Evolutionary conservation across 2,888 invertebrate genomes (phyloP).

Genomic region (Drosophila paramelanica): DNA sequence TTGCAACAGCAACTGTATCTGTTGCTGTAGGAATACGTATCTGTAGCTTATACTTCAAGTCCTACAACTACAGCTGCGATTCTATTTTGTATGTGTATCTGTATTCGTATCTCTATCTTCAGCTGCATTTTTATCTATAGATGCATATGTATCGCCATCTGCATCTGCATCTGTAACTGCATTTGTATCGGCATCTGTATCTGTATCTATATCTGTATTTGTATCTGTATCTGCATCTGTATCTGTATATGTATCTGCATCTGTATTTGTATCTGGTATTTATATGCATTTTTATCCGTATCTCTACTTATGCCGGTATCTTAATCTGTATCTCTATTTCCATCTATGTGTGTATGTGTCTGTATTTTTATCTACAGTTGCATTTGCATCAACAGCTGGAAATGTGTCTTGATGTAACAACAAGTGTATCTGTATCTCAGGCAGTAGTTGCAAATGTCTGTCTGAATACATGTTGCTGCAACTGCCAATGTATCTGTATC

Average conservation of each 20-base stretch:
- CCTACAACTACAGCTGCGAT: too few species aligned
- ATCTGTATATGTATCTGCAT: neutral
- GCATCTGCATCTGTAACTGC: neutral
- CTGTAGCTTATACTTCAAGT: neutral
- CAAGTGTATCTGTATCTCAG: neutral
- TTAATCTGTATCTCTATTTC: neutral
- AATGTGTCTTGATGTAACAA: neutral
- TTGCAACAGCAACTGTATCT: conserved; percentile 2
- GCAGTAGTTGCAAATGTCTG: neutral
- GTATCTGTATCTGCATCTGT: neutral
- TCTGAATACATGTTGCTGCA: neutral
- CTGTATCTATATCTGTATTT: conserved; percentile 2
- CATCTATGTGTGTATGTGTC: neutral
- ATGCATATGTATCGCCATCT: neutral
- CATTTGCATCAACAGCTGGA: neutral
- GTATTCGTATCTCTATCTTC: neutral
- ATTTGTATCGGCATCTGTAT: neutral
- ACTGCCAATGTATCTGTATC: neutral
- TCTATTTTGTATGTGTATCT: neutral
- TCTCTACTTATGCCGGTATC: neutral
- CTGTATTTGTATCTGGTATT: neutral
- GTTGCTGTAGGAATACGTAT: neutral
- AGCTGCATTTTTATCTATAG: neutral
- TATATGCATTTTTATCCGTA: neutral
- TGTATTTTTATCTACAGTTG: neutral